Evolutionary conservation across 2,113 vertebrate genomes (phyloP).

Genomic region (Ammospiza caudacuta): DNA sequence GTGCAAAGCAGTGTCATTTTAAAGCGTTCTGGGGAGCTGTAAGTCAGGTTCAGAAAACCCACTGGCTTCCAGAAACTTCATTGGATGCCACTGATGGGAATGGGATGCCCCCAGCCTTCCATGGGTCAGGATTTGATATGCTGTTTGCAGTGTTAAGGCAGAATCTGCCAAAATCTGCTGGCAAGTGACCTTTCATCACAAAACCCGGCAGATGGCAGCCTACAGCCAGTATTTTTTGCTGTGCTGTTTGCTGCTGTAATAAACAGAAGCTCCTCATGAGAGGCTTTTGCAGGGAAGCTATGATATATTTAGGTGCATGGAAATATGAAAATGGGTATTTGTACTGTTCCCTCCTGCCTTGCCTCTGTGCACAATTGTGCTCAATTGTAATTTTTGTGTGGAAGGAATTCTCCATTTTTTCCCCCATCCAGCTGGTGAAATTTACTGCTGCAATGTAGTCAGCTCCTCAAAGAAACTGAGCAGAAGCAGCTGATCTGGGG

Average conservation of each 20-base stretch:
- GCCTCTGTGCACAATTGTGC: neutral
- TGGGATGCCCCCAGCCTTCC: neutral
- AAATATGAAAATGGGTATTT: neutral
- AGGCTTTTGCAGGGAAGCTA: neutral
- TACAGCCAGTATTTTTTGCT: slow-evolving; percentile 3
- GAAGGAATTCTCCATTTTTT: neutral
- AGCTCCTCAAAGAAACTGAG: neutral
- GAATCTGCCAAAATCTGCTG: neutral
- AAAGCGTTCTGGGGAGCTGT: neutral
- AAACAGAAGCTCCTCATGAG: neutral
- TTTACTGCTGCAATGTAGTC: neutral
- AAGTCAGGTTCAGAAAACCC: neutral
- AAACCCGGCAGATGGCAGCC: slow-evolving; percentile 57
- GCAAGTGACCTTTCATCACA: neutral
- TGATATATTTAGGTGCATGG: neutral
- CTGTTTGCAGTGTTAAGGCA: neutral
- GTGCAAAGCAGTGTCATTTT: neutral
- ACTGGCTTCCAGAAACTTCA: neutral
- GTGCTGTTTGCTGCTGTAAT: neutral
- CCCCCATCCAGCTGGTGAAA: neutral
- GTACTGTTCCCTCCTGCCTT: neutral
- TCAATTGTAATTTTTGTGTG: neutral
- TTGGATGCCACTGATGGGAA: neutral
- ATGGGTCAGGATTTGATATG: fast-evolving
- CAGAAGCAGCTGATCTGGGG: neutral